Evolutionary conservation across 2,797 vertebrate species (phyloP).

Genomic region (Hozukius guyotensis): DNA sequence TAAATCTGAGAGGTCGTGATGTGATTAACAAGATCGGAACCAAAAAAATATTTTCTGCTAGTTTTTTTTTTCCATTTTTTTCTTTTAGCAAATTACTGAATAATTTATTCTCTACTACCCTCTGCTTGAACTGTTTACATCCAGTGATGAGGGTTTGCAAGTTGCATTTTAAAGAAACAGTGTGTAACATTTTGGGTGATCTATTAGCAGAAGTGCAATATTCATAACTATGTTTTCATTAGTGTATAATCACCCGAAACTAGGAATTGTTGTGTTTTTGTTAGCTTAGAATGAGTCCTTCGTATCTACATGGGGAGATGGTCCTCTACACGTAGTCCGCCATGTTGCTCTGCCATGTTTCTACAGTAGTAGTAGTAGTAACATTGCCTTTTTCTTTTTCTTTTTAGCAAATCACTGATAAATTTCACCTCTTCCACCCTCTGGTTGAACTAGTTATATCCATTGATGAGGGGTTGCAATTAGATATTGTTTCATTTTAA

Average conservation of each 20-base stretch:
- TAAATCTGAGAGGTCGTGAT: background rate
- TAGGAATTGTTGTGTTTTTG: no score
- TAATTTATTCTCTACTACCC: background rate
- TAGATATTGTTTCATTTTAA: background rate
- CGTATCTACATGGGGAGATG: no score
- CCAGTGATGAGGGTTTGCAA: no score
- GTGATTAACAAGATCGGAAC: background rate
- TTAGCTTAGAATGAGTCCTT: no score
- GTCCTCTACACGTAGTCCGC: no score
- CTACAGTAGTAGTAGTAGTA: no score
- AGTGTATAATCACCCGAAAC: no score
- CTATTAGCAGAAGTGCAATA: no score
- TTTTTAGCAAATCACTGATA: background rate
- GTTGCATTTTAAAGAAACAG: background rate
- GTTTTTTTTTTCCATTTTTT: background rate
- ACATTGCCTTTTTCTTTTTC: no score
- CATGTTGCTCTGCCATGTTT: no score
- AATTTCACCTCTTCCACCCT: background rate
- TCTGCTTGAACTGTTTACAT: background rate
- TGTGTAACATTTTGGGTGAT: no score
- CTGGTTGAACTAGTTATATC: background rate
- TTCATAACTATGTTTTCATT: no score
- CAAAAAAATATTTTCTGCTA: background rate
- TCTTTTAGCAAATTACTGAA: background rate
- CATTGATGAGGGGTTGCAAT: background rate